These are phyloP conservation scores for Alouatta palliata DNA, from an alignment of 2,113 vertebrate species.

Conservation along the genomic window DNA sequence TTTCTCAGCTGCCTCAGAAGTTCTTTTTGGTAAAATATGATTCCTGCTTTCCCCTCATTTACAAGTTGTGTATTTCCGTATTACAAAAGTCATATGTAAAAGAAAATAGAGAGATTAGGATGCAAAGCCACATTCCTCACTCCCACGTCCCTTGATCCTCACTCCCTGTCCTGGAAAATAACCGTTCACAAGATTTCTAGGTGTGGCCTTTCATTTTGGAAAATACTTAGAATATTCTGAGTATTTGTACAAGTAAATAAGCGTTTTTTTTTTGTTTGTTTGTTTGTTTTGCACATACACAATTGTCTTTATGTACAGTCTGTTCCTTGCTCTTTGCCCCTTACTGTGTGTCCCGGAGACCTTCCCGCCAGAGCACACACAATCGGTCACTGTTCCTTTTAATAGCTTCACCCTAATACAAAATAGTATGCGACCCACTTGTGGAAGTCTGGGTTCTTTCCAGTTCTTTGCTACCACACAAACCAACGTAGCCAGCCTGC, in stretches of 20 bases:
- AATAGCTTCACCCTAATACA: background rate
- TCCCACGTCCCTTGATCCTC: background rate
- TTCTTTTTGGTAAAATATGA: background rate
- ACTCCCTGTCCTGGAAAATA: background rate
- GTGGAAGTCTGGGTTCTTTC: background rate
- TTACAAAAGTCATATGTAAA: background rate
- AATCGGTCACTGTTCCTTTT: rapidly evolving
- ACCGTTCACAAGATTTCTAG: background rate
- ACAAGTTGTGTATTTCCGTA: background rate
- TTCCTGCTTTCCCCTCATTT: no score
- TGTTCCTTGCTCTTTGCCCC: background rate
- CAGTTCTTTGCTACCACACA: background rate
- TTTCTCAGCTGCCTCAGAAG: background rate
- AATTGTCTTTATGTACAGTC: rapidly evolving
- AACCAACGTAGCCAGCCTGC: no score
- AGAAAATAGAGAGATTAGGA: background rate
- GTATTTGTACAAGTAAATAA: background rate
- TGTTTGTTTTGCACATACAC: background rate
- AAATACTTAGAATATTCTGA: background rate
- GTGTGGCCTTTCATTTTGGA: background rate
- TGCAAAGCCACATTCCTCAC: no score
- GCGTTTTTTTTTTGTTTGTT: rapidly evolving
- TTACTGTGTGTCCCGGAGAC: background rate
- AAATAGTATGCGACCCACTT: rapidly evolving
- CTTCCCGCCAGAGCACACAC: background rate